Percentiles rank a stretch among this genome's conserved stretches.
These are phyloP conservation scores for Amazonetta brasiliensis DNA, from an alignment of 2,797 vertebrate genomes.

Conservation along the genomic window DNA sequence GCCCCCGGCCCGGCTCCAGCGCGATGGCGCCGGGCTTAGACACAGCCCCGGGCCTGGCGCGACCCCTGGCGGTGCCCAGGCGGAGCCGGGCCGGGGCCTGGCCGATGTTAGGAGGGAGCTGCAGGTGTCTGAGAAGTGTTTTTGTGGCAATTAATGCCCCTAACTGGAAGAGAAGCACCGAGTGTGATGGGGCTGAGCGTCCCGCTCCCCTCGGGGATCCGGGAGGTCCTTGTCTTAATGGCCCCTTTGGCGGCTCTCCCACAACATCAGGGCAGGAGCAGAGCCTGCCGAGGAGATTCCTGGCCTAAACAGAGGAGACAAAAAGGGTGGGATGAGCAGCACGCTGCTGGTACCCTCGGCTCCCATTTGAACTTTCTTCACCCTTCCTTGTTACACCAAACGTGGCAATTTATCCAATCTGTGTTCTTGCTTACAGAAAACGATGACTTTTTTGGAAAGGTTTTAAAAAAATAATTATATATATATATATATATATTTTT, in stretches of 20 bases:
- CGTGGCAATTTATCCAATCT: neutral
- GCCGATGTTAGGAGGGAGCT: rapidly evolving
- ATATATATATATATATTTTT: too few relatives aligned
- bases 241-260: neutral
- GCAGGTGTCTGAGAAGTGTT: neutral
- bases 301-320: neutral
- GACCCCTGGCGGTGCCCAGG: neutral
- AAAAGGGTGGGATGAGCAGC: neutral
- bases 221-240: rapidly evolving
- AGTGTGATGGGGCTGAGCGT: neutral
- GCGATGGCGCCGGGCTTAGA: neutral
- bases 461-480: neutral
- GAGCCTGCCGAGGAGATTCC: neutral
- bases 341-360: rapidly evolving
- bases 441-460: neutral
- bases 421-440: neutral
- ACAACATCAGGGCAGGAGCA: neutral
- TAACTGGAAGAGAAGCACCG: neutral
- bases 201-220: neutral
- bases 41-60: neutral
- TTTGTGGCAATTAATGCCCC: rapidly evolving
- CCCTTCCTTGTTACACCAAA: rapidly evolving
- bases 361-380: neutral
- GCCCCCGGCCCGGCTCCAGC: neutral
- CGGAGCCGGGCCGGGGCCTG: neutral